phyloP scores from a whole-genome alignment of 2,888 invertebrate species.

The Tipula helvola region DNA sequence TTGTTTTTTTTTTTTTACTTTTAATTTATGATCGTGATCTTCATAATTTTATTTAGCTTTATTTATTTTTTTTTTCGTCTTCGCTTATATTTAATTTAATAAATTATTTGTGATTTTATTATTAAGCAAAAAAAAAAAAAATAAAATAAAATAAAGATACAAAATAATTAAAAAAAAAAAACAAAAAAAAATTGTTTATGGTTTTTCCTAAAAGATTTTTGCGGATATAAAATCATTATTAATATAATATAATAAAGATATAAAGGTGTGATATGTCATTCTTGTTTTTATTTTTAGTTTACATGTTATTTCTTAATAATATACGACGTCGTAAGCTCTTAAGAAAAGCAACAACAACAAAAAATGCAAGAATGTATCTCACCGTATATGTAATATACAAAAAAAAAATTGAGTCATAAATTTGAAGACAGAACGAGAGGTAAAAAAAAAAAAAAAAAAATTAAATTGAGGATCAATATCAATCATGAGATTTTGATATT shows the following conservation, averaged over 20 bases:
- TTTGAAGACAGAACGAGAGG: background rate
- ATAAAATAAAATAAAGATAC: background rate
- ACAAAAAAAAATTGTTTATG: background rate
- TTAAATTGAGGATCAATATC: conserved; percentile 4
- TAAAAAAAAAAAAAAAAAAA: background rate
- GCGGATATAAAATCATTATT: background rate
- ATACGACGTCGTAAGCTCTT: background rate
- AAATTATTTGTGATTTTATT: conserved; percentile 4
- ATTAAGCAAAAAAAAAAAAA: background rate
- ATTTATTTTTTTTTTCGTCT: background rate
- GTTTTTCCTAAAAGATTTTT: background rate
- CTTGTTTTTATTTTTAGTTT: background rate
- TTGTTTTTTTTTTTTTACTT: background rate
- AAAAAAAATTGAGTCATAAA: background rate
- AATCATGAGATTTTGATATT: background rate
- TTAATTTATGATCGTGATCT: conserved; percentile 4
- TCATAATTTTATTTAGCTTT: background rate
- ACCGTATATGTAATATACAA: background rate
- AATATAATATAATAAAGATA: background rate
- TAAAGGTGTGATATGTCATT: background rate
- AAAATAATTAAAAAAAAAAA: background rate
- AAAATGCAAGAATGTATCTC: background rate
- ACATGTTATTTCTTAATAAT: background rate
- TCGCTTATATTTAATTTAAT: background rate
- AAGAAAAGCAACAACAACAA: background rate